Evolutionary conservation across 2,113 vertebrate genomes (phyloP), one percentile per base, ranked within the genome.

Genomic region (Anthoscopus minutus): DNA sequence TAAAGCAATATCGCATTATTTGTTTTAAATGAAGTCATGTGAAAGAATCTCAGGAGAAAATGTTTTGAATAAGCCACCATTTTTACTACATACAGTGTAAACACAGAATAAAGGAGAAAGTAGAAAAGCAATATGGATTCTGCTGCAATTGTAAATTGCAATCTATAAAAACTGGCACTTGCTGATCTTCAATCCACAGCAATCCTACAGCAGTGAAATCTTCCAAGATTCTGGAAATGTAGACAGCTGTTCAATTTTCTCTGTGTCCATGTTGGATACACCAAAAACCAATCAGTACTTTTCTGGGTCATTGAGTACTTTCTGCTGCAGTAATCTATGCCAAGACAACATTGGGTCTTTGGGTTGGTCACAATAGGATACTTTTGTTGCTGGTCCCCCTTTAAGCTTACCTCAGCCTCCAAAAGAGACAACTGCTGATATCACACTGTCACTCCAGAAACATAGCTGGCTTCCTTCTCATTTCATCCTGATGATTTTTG

Each of bases 21-120:
- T 47, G 14, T 37, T 8, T 33, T 33, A 21, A 61, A 74, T 91
- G 10, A n/a, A 86, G 5, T 0, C 0, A 0, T 6, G 4, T 35
- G 9, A 47, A 56, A 69, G 10, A 44, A 47, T 51, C 8, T 73
- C 23, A 77, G 15, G 7, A 81, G 57, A 67, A 76, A 19, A 13
- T 12, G 1, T 28, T 74, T 42, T 60, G 3, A 69, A 42, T 4
- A 13, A 21, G 27, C 5, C 40, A 47, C 18, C 4, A 44, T 47
- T 81, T 66, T 16, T 69, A 28, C 15, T 48, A 37, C 12, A 19
- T 27, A 10, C 14, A 48, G 22, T 23, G 8, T 44, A 88, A 88
- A 35, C 4, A 67, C 23, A 81, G 22, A 64, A 5, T 35, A 54
- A 76, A 74, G 73, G 4, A 62, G 4, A 7, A 62, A 62, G 6